Percentiles rank a stretch among this genome's conserved stretches.
Evolutionary conservation across 2,888 invertebrate genomes (phyloP).

Genomic region (Hirtodrosophila cameraria): DNA sequence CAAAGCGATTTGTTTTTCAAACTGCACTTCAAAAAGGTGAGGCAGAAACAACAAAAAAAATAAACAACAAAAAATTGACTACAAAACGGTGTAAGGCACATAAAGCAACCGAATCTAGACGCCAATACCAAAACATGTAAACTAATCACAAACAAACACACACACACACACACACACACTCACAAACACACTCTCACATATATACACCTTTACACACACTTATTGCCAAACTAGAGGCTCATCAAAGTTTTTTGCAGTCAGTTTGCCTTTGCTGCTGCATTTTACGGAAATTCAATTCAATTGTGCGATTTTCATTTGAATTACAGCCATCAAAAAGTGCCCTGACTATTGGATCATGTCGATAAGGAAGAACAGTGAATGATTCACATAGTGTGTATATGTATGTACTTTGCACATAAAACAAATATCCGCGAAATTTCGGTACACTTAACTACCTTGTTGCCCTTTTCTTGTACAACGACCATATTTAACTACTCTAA

Average conservation of each 20-base stretch:
- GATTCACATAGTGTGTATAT: background rate
- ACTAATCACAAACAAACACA: constrained; percentile 67
- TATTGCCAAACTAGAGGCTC: constrained; percentile 44
- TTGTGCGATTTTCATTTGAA: constrained; percentile 74
- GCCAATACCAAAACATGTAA: constrained; percentile 50
- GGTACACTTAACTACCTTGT: too few species aligned
- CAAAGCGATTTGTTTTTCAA: constrained; percentile 46
- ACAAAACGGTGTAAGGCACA: constrained; percentile 14
- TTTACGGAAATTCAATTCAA: constrained; percentile 71
- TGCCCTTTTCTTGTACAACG: too few species aligned
- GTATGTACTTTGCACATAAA: background rate
- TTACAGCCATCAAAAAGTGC: constrained; percentile 56
- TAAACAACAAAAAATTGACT: constrained; percentile 23
- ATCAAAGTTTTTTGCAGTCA: constrained; percentile 65
- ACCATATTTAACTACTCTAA: too few species aligned
- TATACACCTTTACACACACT: constrained; percentile 27
- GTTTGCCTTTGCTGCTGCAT: constrained; percentile 26
- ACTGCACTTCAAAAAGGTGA: constrained; percentile 61
- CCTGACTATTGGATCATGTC: constrained; percentile 9
- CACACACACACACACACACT: constrained; percentile 31
- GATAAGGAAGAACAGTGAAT: background rate
- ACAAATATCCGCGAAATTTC: too few species aligned
- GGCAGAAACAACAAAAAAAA: constrained; percentile 15
- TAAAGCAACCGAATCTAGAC: constrained; percentile 49
- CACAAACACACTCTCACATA: constrained; percentile 30